These are phyloP conservation scores for Griposia aprilina DNA, from an alignment of 2,888 invertebrate genomes.

Conservation along the genomic window DNA sequence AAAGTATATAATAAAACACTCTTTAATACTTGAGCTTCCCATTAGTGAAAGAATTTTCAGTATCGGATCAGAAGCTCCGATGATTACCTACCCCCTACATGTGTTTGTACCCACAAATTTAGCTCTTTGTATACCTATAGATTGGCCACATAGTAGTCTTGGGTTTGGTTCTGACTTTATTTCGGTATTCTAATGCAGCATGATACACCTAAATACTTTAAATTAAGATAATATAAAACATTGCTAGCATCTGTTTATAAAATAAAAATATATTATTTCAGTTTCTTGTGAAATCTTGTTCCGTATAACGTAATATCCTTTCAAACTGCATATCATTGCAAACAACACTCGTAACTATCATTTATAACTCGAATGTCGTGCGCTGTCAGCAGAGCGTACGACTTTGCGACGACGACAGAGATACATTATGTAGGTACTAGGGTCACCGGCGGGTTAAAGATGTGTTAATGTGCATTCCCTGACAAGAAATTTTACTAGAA, in stretches of 20 bases:
- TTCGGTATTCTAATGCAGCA: not conserved
- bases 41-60: too few relatives aligned
- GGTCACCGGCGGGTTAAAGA: not conserved
- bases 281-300: not conserved
- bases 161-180: not conserved
- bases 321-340: conserved; percentile 13
- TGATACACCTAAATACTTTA: not conserved
- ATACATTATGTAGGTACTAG: conserved; percentile 12
- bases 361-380: conserved; percentile 19
- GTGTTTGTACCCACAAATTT: too few relatives aligned
- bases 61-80: too few relatives aligned
- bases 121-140: too few relatives aligned
- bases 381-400: not conserved
- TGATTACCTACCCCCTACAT: too few relatives aligned
- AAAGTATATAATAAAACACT: too few relatives aligned
- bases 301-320: not conserved
- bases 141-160: not conserved
- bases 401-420: not conserved
- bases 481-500: conserved; percentile 4
- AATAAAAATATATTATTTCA: not conserved
- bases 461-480: not conserved
- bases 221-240: too few relatives aligned
- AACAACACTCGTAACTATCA: conserved; percentile 6
- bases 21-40: too few relatives aligned
- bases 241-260: not conserved